Conservation (phyloP, 2,888 invertebrate genomes). For the Pteria penguin region DNA sequence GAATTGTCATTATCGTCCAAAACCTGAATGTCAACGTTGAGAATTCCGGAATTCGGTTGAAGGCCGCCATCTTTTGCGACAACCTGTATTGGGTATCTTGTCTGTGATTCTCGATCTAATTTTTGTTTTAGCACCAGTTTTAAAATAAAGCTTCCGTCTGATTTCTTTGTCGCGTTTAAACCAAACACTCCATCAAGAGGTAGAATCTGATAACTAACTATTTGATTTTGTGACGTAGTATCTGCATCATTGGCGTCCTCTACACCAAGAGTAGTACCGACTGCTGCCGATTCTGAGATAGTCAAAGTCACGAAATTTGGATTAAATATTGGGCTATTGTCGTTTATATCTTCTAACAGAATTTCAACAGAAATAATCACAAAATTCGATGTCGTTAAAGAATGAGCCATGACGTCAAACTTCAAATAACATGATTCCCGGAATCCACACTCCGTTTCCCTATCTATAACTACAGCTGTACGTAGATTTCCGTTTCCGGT, state of each 20-base stretch:
- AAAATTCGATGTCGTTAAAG: slow-evolving; percentile 61
- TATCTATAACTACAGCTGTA: slow-evolving; percentile 58
- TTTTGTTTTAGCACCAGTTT: slow-evolving; percentile 58
- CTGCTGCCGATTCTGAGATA: slow-evolving; percentile 63
- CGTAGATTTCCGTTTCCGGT: slow-evolving; percentile 60
- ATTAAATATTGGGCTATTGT: slow-evolving; percentile 71
- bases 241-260: slow-evolving; percentile 65
- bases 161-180: slow-evolving; percentile 48
- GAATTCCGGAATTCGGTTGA: slow-evolving; percentile 55
- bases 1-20: slow-evolving; percentile 70
- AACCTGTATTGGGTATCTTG: slow-evolving; percentile 62
- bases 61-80: slow-evolving; percentile 67
- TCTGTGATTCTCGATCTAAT: slow-evolving; percentile 65
- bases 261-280: slow-evolving; percentile 55
- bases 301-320: slow-evolving; percentile 45
- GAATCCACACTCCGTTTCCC: slow-evolving; percentile 66
- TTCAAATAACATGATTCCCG: slow-evolving; percentile 54
- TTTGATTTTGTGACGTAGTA: slow-evolving; percentile 57
- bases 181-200: slow-evolving; percentile 62
- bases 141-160: slow-evolving; percentile 59
- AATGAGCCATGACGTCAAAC: slow-evolving; percentile 65
- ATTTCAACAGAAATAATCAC: slow-evolving; percentile 67
- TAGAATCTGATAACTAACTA: slow-evolving; percentile 61
- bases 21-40: slow-evolving; percentile 61
- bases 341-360: slow-evolving; percentile 72